Conservation (phyloP, 2,113 vertebrate genomes). For the Amazona guildingii region DNA sequence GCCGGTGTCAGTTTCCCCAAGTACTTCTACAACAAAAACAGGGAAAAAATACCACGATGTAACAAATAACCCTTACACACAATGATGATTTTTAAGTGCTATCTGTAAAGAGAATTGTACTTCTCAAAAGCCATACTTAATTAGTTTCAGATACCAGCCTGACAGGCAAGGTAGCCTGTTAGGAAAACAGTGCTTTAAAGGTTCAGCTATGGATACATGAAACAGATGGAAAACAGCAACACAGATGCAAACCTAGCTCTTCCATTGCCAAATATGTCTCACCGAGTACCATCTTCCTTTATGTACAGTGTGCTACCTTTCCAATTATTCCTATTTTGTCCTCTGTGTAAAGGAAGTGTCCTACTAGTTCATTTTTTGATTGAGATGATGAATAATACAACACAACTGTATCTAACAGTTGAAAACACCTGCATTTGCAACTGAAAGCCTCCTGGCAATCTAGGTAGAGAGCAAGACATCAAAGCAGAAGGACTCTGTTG, state of each 20-base stretch:
- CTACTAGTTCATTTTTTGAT: slow-evolving; percentile 9
- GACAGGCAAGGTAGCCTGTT: neutral
- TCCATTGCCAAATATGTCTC: neutral
- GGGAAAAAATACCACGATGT: neutral
- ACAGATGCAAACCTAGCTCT: neutral
- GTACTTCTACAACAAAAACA: neutral
- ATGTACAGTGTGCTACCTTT: neutral
- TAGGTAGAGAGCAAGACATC: neutral
- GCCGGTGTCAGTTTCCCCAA: neutral
- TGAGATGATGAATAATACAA: slow-evolving; percentile 44
- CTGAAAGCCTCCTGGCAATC: slow-evolving; percentile 26
- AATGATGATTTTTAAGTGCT: neutral
- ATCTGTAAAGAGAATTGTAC: neutral
- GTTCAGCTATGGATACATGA: neutral
- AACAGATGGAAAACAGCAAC: neutral
- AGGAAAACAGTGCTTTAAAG: neutral
- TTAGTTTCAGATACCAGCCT: neutral
- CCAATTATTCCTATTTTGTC: slow-evolving; percentile 24
- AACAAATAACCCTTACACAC: neutral
- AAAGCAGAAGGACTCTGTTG: slow-evolving; percentile 11
- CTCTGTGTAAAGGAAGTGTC: slow-evolving; percentile 6
- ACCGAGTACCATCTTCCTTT: neutral
- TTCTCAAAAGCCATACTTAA: neutral
- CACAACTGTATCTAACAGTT: neutral
- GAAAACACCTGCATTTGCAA: slow-evolving; percentile 54